phyloP scores from a whole-genome alignment of 2,113 vertebrate species.

The Phasianus colchicus region DNA sequence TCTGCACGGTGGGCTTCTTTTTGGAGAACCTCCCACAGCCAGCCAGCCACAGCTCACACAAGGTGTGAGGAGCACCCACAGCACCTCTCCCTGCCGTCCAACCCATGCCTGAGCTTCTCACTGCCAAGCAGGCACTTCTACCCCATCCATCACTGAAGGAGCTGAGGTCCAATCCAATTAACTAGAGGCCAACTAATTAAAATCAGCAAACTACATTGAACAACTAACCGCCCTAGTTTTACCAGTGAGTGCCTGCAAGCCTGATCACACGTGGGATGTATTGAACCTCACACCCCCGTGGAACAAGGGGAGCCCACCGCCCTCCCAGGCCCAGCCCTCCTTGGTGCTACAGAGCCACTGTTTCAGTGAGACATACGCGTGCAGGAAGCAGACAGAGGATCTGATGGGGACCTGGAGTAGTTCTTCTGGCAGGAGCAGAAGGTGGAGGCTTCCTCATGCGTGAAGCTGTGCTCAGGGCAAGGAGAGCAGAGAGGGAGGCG shows the following conservation, averaged over 20 bases:
- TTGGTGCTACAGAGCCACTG: accelerated
- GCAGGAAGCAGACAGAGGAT: constrained; percentile 91
- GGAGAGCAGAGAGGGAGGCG: constrained; percentile 89
- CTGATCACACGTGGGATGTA: accelerated
- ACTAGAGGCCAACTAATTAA: constrained; percentile 53
- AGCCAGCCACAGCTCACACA: not conserved
- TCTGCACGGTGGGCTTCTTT: not conserved
- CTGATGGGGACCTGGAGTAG: constrained; percentile 89
- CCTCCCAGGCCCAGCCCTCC: not conserved
- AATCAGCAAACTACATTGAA: not conserved
- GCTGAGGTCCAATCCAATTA: constrained; percentile 33
- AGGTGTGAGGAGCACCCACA: accelerated
- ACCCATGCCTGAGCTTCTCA: not conserved
- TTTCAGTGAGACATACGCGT: constrained; percentile 80
- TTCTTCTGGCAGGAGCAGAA: constrained; percentile 89
- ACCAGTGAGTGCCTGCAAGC: not conserved
- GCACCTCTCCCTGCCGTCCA: not conserved
- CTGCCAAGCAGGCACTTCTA: accelerated
- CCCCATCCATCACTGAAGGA: not conserved
- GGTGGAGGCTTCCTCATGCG: constrained; percentile 89
- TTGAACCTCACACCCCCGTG: too few relatives aligned
- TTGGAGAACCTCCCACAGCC: accelerated
- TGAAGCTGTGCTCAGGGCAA: constrained; percentile 91
- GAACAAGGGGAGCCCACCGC: not conserved
- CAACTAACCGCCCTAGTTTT: not conserved